phyloP scores from a whole-genome alignment of 2,797 vertebrate genomes.

The Leptoclinus maculatus region DNA sequence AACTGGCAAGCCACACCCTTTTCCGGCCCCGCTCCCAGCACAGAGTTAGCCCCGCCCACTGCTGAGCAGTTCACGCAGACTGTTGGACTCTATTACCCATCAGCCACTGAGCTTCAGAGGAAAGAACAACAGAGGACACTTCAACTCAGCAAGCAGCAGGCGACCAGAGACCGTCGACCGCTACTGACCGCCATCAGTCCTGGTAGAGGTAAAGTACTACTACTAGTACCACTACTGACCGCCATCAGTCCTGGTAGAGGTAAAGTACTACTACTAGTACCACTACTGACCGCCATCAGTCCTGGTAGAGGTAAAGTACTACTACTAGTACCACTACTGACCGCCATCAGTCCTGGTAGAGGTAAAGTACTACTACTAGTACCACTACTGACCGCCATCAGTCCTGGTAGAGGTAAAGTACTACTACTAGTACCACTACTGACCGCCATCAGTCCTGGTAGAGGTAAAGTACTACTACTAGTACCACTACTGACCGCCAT shows the following conservation, averaged over 20 bases:
- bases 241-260: background rate
- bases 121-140: constrained; percentile 80
- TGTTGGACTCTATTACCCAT: constrained; percentile 91
- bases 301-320: background rate
- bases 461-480: no score
- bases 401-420: no score
- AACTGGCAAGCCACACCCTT: constrained; percentile 74
- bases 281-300: background rate
- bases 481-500: background rate
- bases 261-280: background rate
- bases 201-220: constrained; percentile 86
- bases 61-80: constrained; percentile 89
- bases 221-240: background rate
- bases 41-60: constrained; percentile 38
- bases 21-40: constrained; percentile 39
- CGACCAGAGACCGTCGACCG: constrained; percentile 82
- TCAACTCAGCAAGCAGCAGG: constrained; percentile 79
- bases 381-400: no score
- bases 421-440: no score
- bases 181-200: constrained; percentile 91
- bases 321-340: background rate
- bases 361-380: background rate
- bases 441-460: no score
- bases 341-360: background rate
- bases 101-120: constrained; percentile 84